Evolutionary conservation across 2,113 vertebrate species (phyloP).

Genomic region (Neofelis nebulosa): DNA sequence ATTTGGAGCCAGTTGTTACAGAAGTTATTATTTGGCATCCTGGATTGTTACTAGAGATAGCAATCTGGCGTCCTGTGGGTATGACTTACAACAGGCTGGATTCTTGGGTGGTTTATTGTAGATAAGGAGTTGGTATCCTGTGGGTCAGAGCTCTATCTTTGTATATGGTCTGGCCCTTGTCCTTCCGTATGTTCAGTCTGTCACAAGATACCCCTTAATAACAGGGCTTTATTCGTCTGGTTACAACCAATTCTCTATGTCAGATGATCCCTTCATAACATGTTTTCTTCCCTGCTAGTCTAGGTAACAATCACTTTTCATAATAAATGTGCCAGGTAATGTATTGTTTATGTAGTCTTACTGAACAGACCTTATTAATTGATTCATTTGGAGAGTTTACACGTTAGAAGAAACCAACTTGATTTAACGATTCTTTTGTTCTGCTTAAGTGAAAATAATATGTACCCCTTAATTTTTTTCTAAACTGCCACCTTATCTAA

Average conservation of each 20-base stretch:
- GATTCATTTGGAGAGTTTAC: slow-evolving; percentile 8
- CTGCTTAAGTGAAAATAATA: slow-evolving; percentile 13
- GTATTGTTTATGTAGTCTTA: not conserved
- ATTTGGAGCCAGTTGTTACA: not conserved
- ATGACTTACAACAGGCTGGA: not conserved
- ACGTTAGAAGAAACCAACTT: not conserved
- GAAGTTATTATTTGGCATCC: not conserved
- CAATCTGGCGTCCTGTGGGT: not conserved
- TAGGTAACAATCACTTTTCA: not conserved
- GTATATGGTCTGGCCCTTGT: not conserved
- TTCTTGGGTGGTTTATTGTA: not conserved
- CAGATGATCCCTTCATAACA: not conserved
- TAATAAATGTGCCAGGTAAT: not conserved
- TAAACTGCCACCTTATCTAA: not conserved
- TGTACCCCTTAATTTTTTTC: not conserved
- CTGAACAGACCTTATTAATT: not conserved
- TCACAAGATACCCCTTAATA: not conserved
- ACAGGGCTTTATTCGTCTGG: not conserved
- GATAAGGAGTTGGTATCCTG: not conserved
- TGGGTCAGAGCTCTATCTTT: not conserved
- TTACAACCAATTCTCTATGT: not conserved
- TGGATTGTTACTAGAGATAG: not conserved
- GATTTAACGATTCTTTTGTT: not conserved
- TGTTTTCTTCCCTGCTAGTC: not conserved
- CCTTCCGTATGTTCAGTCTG: not conserved